phyloP scores from a whole-genome alignment of 2,797 vertebrate species.

The Macropodus opercularis region DNA sequence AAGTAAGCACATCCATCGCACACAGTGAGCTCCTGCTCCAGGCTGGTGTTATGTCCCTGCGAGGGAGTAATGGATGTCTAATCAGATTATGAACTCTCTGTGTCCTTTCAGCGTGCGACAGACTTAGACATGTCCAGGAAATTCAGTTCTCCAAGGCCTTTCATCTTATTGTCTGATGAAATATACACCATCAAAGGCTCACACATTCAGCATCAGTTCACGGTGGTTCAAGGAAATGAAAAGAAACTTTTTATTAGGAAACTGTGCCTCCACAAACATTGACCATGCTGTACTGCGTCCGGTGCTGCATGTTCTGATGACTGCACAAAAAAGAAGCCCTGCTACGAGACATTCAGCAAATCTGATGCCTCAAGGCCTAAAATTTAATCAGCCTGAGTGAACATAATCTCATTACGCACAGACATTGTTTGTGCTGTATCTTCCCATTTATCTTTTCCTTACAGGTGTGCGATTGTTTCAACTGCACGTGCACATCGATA shows the following conservation, averaged over 20 bases:
- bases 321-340: conserved; percentile 1
- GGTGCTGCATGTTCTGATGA: conserved; percentile 12
- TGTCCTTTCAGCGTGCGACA: conserved; percentile 59
- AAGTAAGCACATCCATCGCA: conserved; percentile 13
- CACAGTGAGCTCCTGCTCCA: conserved; percentile 14
- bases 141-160: conserved; percentile 50
- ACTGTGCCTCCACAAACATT: conserved; percentile 15
- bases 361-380: conserved; percentile 38
- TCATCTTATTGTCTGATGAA: conserved; percentile 67
- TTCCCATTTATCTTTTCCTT: conserved; percentile 54
- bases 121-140: conserved; percentile 48
- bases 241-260: conserved; percentile 41
- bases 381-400: conserved; percentile 51
- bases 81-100: conserved; percentile 59
- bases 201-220: conserved; percentile 39
- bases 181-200: conserved; percentile 61
- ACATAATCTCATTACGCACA: conserved; percentile 62
- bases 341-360: conserved; percentile 34
- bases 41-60: conserved; percentile 23
- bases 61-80: conserved; percentile 55
- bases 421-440: conserved; percentile 42
- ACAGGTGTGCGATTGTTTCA: conserved; percentile 38
- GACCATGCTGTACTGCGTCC: background rate
- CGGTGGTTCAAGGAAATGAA: conserved; percentile 47
- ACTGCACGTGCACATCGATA: conserved; percentile 23